phyloP scores from a whole-genome alignment of 2,888 invertebrate species.

The Aspidapion aeneum region DNA sequence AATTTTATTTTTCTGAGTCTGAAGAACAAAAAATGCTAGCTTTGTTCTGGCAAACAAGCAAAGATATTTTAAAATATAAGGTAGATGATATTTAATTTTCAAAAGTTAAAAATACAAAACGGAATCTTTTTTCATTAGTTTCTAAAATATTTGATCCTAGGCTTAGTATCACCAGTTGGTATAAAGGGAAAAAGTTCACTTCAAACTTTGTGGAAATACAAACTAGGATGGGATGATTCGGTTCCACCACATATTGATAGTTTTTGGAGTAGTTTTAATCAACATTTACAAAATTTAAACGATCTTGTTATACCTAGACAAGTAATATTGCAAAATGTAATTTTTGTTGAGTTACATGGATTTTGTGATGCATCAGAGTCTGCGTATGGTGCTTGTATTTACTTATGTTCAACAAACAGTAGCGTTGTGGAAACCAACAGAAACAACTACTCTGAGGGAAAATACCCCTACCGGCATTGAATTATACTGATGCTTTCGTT shows the following conservation, averaged over 20 bases:
- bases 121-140: too few relatives aligned
- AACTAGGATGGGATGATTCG: conserved; percentile 23
- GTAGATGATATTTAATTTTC: too few relatives aligned
- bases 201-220: conserved; percentile 21
- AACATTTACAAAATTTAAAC: conserved; percentile 9
- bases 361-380: conserved; percentile 22
- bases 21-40: too few relatives aligned
- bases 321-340: conserved; percentile 2
- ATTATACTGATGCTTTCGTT: too few relatives aligned
- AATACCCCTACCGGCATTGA: too few relatives aligned
- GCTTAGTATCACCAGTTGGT: conserved; percentile 18
- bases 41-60: too few relatives aligned
- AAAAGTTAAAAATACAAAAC: too few relatives aligned
- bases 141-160: conserved; percentile 24
- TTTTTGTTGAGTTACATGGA: conserved; percentile 20
- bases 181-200: conserved; percentile 22
- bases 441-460: too few relatives aligned
- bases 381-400: conserved; percentile 22
- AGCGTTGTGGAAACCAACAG: too few relatives aligned
- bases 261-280: conserved; percentile 9
- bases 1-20: too few relatives aligned
- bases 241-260: conserved; percentile 12
- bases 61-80: too few relatives aligned
- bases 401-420: too few relatives aligned
- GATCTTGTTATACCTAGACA: conserved; percentile 16